Evolutionary conservation across 2,888 invertebrate genomes (phyloP).

Genomic region (Leptothorax acervorum): DNA sequence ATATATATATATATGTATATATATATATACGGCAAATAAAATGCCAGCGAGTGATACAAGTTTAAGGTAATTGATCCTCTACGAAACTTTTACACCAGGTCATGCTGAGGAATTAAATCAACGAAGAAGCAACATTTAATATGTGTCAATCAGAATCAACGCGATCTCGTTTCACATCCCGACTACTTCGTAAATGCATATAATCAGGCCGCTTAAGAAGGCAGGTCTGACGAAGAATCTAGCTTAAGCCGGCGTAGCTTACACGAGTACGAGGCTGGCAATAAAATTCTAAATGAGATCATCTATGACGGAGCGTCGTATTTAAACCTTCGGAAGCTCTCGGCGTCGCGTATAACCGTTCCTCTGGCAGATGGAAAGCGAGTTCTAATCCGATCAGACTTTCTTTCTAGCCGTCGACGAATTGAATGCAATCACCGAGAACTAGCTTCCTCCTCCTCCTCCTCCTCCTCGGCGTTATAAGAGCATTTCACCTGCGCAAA

Average conservation of each 20-base stretch:
- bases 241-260: constrained; percentile 14
- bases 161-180: background rate
- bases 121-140: constrained; percentile 16
- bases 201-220: constrained; percentile 28
- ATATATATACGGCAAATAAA: background rate
- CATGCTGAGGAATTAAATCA: constrained; percentile 3
- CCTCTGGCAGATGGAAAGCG: constrained; percentile 45
- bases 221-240: constrained; percentile 22
- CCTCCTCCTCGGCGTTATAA: constrained; percentile 40
- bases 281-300: constrained; percentile 54
- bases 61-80: background rate
- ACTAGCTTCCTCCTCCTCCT: constrained; percentile 50
- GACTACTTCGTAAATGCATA: background rate
- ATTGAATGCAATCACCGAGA: constrained; percentile 65
- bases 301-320: constrained; percentile 24
- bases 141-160: constrained; percentile 23
- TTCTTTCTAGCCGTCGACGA: constrained; percentile 56
- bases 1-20: too few species aligned
- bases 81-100: background rate
- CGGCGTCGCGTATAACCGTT: constrained; percentile 34
- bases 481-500: constrained; percentile 61
- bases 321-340: constrained; percentile 28
- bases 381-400: constrained; percentile 59
- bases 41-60: background rate
- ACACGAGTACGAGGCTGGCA: constrained; percentile 30